Conservation (phyloP, 2,888 invertebrate species). For the Sphaerophoria rueppellii region DNA sequence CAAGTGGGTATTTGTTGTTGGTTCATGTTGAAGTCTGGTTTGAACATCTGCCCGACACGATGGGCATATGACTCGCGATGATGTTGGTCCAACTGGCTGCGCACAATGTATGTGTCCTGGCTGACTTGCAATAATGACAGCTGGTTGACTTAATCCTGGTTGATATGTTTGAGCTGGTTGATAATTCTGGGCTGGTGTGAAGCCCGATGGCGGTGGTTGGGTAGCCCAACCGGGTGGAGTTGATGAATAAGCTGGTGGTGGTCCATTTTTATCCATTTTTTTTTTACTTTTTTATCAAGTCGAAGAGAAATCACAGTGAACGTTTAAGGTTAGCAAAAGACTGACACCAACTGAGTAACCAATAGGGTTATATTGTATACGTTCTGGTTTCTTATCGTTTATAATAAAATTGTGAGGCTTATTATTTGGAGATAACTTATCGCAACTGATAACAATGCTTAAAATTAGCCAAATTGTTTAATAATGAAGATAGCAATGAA, state of each 20-base stretch:
- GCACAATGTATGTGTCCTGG: background rate
- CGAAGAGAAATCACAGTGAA: background rate
- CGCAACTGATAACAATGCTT: no score
- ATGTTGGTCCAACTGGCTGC: constrained; percentile 78
- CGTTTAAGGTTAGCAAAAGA: background rate
- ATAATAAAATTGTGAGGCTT: no score
- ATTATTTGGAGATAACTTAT: no score
- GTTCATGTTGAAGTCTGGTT: constrained; percentile 81
- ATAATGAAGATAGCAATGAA: no score
- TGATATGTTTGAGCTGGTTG: constrained; percentile 74
- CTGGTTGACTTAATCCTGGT: constrained; percentile 6
- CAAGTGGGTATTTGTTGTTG: constrained; percentile 79
- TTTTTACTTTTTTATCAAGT: background rate
- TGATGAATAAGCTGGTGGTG: constrained; percentile 78
- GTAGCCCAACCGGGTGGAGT: constrained; percentile 45
- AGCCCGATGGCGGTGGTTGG: constrained; percentile 76
- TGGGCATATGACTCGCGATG: constrained; percentile 81
- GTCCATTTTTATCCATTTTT: constrained; percentile 49
- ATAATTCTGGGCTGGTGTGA: constrained; percentile 79
- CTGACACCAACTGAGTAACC: background rate
- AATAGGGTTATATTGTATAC: no score
- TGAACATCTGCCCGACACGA: constrained; percentile 83
- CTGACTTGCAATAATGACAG: constrained; percentile 33
- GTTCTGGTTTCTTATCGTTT: no score
- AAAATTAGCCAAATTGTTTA: no score